Evolutionary conservation across 1,140 invertebrate genomes (phyloP).

Genomic region (Zaprionus inermis): DNA sequence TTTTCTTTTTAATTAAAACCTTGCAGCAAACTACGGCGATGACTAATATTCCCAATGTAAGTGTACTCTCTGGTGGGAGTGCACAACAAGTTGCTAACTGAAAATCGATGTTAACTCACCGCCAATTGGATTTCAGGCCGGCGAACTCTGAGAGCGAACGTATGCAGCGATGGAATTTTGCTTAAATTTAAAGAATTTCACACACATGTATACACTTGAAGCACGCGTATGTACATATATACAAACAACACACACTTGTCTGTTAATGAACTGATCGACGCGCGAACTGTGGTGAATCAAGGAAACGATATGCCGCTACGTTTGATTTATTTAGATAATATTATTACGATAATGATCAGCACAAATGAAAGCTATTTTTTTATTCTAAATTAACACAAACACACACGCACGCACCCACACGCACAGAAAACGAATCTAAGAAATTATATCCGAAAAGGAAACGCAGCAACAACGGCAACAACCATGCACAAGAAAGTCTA

Average conservation of each 20-base stretch:
- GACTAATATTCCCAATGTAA: slow-evolving; percentile 61
- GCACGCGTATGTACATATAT: slow-evolving; percentile 5
- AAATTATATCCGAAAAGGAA: slow-evolving; percentile 50
- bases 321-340: slow-evolving; percentile 30
- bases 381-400: slow-evolving; percentile 41
- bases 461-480: slow-evolving; percentile 43
- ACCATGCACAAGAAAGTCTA: slow-evolving; percentile 50
- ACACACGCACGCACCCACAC: slow-evolving; percentile 12
- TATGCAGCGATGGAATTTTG: slow-evolving; percentile 50
- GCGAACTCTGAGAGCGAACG: slow-evolving; percentile 31
- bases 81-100: slow-evolving; percentile 46
- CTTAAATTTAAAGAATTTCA: slow-evolving; percentile 61
- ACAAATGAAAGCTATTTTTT: slow-evolving; percentile 38
- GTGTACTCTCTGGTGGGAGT: not conserved
- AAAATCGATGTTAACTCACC: slow-evolving; percentile 62
- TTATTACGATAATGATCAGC: slow-evolving; percentile 20
- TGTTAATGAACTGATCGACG: slow-evolving; percentile 42
- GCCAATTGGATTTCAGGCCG: slow-evolving; percentile 39
- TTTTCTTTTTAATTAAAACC: slow-evolving; percentile 69
- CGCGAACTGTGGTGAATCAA: slow-evolving; percentile 44
- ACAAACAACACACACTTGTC: slow-evolving; percentile 35
- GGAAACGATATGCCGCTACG: slow-evolving; percentile 5
- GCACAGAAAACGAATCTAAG: slow-evolving; percentile 42
- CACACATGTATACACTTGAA: slow-evolving; percentile 34
- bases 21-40: slow-evolving; percentile 48